Conservation (phyloP, 1,140 invertebrate species). For the Pseudomyrmex sp. region DNA sequence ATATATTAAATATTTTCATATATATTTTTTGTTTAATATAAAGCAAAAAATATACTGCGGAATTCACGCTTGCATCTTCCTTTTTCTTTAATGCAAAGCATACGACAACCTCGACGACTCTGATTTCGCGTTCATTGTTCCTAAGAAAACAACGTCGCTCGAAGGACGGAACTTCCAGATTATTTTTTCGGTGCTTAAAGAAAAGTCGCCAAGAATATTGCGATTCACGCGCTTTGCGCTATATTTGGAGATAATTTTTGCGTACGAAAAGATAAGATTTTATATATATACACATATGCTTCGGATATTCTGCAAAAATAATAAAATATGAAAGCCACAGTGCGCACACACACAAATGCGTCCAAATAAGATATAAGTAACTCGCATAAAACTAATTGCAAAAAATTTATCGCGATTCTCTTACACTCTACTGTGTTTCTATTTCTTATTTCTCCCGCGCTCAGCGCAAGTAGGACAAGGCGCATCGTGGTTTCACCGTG, state of each 20-base stretch:
- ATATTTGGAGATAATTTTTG: constrained; percentile 38
- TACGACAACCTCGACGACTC: constrained; percentile 11
- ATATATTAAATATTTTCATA: constrained; percentile 3
- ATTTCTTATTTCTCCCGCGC: not conserved
- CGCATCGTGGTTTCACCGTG: constrained; percentile 60
- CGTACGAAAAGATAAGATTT: not conserved
- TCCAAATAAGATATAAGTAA: not conserved
- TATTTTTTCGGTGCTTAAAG: constrained; percentile 31
- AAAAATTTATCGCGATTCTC: not conserved
- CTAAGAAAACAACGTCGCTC: constrained; percentile 34
- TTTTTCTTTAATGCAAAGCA: constrained; percentile 8
- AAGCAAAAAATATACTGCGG: not conserved
- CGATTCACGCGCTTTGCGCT: not conserved
- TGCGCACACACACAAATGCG: not conserved
- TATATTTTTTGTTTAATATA: not conserved
- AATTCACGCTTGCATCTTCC: constrained; percentile 4
- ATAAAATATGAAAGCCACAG: not conserved
- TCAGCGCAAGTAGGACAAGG: constrained; percentile 68
- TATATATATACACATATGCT: not conserved
- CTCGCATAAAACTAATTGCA: not conserved
- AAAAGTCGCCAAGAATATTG: constrained; percentile 24
- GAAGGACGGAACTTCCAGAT: constrained; percentile 55
- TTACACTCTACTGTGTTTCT: not conserved
- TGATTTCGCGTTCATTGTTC: constrained; percentile 58
- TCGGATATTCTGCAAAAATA: not conserved